Percentiles rank a stretch among this genome's conserved stretches.
Evolutionary conservation across 2,797 vertebrate species (phyloP).

Genomic region (Xerus rutilus): DNA sequence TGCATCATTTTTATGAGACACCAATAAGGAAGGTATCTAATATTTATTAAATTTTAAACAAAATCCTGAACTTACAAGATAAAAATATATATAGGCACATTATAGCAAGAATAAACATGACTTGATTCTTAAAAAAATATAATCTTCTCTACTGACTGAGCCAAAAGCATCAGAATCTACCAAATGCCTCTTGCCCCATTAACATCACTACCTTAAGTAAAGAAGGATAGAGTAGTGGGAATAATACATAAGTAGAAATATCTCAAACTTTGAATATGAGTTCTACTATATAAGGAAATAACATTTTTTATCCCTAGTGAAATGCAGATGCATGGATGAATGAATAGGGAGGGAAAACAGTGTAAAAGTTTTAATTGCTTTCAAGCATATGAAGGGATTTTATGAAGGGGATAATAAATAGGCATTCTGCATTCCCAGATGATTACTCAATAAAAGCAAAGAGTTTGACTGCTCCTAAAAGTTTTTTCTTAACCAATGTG

Average conservation of each 20-base stretch:
- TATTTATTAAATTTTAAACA: constrained; percentile 48
- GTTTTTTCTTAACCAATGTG: not conserved
- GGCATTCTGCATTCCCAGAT: constrained; percentile 9
- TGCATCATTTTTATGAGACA: not conserved
- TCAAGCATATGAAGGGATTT: constrained; percentile 51
- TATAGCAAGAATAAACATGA: constrained; percentile 3
- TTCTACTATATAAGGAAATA: constrained; percentile 45
- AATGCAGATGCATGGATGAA: not conserved
- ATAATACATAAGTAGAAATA: constrained; percentile 55
- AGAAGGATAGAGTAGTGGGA: not conserved
- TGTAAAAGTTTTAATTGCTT: constrained; percentile 10
- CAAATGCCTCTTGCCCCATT: constrained; percentile 29
- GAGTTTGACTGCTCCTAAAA: not conserved
- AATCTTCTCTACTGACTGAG: constrained; percentile 41
- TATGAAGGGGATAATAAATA: constrained; percentile 12
- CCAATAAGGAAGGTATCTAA: not conserved
- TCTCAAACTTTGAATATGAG: not conserved
- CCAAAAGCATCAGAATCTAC: not conserved
- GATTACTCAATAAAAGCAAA: constrained; percentile 62
- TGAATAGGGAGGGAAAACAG: not conserved
- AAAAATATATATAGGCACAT: not conserved
- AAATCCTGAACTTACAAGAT: constrained; percentile 7
- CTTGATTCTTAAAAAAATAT: not conserved
- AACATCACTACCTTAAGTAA: not conserved
- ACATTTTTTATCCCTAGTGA: not conserved